These are phyloP conservation scores for Lepidochitona cinerea DNA, from an alignment of 2,888 invertebrate genomes.

Conservation along the genomic window DNA sequence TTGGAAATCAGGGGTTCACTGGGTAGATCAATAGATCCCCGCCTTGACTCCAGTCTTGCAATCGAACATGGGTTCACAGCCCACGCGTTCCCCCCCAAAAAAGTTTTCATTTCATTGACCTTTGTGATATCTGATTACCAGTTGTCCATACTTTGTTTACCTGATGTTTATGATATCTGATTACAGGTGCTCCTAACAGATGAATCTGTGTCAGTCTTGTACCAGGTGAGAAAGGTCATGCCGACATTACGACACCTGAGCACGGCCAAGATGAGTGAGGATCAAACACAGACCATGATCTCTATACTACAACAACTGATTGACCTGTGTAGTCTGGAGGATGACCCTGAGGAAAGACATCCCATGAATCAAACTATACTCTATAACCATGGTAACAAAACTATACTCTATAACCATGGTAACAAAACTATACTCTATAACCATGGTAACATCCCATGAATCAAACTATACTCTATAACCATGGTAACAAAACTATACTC, in stretches of 20 bases:
- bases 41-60: too few species aligned
- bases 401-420: constrained; percentile 63
- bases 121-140: too few species aligned
- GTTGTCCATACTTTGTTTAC: too few species aligned
- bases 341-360: constrained; percentile 55
- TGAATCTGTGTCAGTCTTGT: constrained; percentile 45
- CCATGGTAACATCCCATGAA: too few species aligned
- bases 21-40: too few species aligned
- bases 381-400: constrained; percentile 61
- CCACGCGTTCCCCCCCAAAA: too few species aligned
- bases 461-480: constrained; percentile 62
- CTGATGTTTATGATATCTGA: too few species aligned
- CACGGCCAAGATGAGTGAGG: constrained; percentile 50
- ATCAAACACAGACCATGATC: constrained; percentile 45
- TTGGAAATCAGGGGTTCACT: too few species aligned
- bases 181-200: constrained; percentile 64
- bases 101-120: too few species aligned
- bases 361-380: constrained; percentile 63
- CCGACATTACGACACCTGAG: constrained; percentile 50
- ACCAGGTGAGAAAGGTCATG: constrained; percentile 42
- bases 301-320: constrained; percentile 47
- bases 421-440: constrained; percentile 61
- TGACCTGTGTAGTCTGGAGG: constrained; percentile 53
- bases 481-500: too few species aligned
- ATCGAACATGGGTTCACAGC: too few species aligned